Base-by-base conservation (phyloP, 2,888 invertebrate genomes). In the Standfussiana lucernea region DNA sequence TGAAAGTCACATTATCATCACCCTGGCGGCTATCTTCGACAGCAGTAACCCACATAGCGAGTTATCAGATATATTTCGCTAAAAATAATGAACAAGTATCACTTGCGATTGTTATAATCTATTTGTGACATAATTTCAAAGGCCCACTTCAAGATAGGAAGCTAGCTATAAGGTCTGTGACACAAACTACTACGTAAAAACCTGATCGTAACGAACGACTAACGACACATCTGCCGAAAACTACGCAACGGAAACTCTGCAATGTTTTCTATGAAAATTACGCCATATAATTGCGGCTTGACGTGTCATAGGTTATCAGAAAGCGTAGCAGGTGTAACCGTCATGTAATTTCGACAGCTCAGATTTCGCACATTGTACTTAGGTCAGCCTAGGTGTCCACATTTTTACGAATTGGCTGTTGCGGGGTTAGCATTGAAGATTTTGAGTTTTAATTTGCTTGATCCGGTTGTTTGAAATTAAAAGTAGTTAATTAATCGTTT, bases 31-130 rank as follows among this genome's bases (percentile, higher is more conserved):
- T 89, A 90, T 88, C 86, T 47, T 62, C 67, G 75, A 83, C 87
- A 85, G 72, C 86, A 84, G 84, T 86, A 83, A 83, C 86, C 88
- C 86, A 89, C 86, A 88, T 86, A 84, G 72, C 75, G 15, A 65
- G 77, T 87, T 91, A 91, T 91, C 90, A 84, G 86, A 88, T 88
- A 87, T 84, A 83, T 80, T 83, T 80, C 15, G 80, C 80, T 87
- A 79, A 85, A 86, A 87, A 86, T 86, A 85, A 88, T 87, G 79
- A 77, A 79, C 75, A 62, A 73, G 68, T 70, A 71, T 32, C 56
- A 73, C 53, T 72, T 68, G 61, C 59, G 72, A 68, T 73, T 79
- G 62, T 32, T 45, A 42, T 66, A 66, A 73, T 82, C 53, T 56
- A 56, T 72, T 64, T 15, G 32, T 82, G 70, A 75, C 65, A 75